Base-by-base conservation (phyloP, 2,113 vertebrate species). In the Lamprotornis superbus region DNA sequence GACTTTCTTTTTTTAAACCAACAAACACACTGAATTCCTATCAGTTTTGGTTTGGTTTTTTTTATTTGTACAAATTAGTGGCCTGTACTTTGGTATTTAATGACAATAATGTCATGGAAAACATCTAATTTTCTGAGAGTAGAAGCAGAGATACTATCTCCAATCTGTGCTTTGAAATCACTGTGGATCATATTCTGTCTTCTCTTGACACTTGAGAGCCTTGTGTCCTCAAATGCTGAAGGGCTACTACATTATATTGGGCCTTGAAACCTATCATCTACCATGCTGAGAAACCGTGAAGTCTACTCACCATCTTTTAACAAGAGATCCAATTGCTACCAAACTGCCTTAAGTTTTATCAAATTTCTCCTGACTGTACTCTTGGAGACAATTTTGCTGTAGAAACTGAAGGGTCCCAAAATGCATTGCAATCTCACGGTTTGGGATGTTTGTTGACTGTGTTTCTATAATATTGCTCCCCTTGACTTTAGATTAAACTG, bases 401-500 rank as follows among this genome's bases (percentile, higher is more conserved):
- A 46, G 22, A 79, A 79, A 76, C 12, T 6, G 15, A 84, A 64
- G 28, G 55, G 46, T 39, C 49, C 9, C 57, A 49, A 87, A 87
- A 87, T 8, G 10, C 44, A 60, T 2, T 47, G 10, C 61, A 69
- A 12, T 7, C 3, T 61, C 59, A 35, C 18, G 56, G 2, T 18
- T 15, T 1, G 4, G n/a, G 63, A 50, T 69, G 35, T 23, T 90
- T 80, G 46, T 35, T 71, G 44, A 75, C 10, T 19, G 7, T 33
- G 20, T 70, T 92, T 55, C 59, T 69, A 28, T 30, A 37, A 76
- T 3, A 12, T 20, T 73, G 37, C 30, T 90, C 8, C 31, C n/a
- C 13, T 52, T 73, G 59, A 68, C 18, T 84, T 92, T 74, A 91
- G 50, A 69, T 89, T 79, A 83, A 93, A 87, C 23, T 37, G 14